These are phyloP conservation scores for Dendrocincla fuliginosa DNA, from an alignment of 2,797 vertebrate species.

Conservation along the genomic window DNA sequence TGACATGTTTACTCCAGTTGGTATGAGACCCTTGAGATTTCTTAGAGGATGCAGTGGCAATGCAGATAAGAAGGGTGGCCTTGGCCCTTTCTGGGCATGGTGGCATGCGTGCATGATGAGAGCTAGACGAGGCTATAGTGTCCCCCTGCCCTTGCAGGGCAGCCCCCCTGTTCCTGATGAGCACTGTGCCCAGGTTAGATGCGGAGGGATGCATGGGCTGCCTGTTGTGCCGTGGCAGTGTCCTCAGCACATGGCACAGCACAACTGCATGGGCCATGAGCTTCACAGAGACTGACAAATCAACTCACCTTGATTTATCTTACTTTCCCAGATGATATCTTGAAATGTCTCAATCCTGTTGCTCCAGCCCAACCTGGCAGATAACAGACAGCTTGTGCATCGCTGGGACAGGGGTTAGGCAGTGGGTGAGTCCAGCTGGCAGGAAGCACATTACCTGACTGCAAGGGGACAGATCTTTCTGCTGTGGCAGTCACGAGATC, in stretches of 20 bases:
- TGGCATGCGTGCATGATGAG: neutral
- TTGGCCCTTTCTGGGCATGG: rapidly evolving
- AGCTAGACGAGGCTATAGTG: neutral
- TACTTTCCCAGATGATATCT: neutral
- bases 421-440: neutral
- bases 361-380: neutral
- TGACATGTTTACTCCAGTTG: neutral
- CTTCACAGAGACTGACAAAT: neutral
- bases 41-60: neutral
- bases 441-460: neutral
- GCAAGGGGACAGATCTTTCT: neutral
- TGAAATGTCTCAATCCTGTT: neutral
- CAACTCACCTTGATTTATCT: neutral
- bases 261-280: rapidly evolving
- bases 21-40: rapidly evolving
- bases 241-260: rapidly evolving
- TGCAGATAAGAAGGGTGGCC: neutral
- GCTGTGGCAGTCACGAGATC: neutral
- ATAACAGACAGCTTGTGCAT: neutral
- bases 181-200: rapidly evolving
- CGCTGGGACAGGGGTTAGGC: neutral
- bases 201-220: neutral
- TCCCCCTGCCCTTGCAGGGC: neutral
- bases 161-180: neutral
- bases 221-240: neutral